These are phyloP conservation scores for Pentalonia nigronervosa DNA, from an alignment of 1,140 invertebrate species.

Conservation along the genomic window DNA sequence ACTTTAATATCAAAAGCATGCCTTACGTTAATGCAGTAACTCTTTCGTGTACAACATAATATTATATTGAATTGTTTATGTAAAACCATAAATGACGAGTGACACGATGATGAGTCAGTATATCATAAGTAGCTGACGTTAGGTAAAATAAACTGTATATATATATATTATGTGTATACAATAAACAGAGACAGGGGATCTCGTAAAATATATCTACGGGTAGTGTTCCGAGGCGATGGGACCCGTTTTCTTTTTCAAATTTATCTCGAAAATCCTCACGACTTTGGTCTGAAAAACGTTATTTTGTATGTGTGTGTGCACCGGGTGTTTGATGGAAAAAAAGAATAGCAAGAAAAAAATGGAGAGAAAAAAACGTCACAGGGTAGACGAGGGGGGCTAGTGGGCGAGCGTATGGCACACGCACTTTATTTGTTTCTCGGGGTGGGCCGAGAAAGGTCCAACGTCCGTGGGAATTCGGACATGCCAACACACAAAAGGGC, in stretches of 20 bases:
- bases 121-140: not conserved
- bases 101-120: not conserved
- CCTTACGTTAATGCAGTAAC: not conserved
- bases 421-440: constrained; percentile 41
- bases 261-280: constrained; percentile 36
- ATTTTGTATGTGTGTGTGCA: not conserved
- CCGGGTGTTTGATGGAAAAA: constrained; percentile 30
- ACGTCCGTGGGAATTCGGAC: constrained; percentile 52
- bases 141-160: not conserved
- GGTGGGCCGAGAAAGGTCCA: not conserved
- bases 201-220: constrained; percentile 31
- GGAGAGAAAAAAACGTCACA: too few relatives aligned
- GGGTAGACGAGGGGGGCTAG: not conserved
- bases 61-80: not conserved
- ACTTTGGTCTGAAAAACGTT: constrained; percentile 17
- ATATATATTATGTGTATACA: not conserved
- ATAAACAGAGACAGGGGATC: not conserved
- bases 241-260: not conserved
- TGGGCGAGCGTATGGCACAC: not conserved
- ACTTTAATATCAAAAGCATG: not conserved
- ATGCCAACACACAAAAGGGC: constrained; percentile 5
- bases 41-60: not conserved
- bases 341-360: not conserved
- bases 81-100: not conserved
- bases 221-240: not conserved